Conservation (phyloP, 2,797 vertebrate genomes). For the Chelon auratus region DNA sequence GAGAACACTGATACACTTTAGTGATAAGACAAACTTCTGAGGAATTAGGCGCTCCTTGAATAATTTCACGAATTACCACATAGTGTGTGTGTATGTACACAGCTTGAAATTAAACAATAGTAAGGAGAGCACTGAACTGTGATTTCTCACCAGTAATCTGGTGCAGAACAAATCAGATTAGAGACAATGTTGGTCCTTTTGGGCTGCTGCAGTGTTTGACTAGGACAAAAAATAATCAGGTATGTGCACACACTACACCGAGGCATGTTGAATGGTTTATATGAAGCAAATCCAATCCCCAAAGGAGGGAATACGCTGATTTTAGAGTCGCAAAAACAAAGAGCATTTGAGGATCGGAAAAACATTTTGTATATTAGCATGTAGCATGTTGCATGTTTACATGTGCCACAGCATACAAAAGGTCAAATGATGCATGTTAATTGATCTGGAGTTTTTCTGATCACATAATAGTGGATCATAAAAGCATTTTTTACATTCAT, state of each 20-base stretch:
- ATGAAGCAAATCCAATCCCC: slow-evolving; percentile 36
- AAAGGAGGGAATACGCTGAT: slow-evolving; percentile 30
- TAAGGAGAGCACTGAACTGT: slow-evolving; percentile 23
- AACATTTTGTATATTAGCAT: slow-evolving; percentile 3
- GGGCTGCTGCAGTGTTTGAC: slow-evolving; percentile 30
- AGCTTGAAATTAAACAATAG: slow-evolving; percentile 40
- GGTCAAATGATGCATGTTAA: neutral
- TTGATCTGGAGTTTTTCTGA: too few species aligned
- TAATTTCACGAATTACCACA: slow-evolving; percentile 53
- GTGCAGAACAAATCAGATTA: slow-evolving; percentile 57
- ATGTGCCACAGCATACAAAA: neutral
- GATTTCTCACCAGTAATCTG: slow-evolving; percentile 35
- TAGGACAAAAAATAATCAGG: slow-evolving; percentile 45
- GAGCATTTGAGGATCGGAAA: slow-evolving; percentile 3
- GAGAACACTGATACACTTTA: slow-evolving; percentile 59
- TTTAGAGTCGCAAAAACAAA: slow-evolving; percentile 27
- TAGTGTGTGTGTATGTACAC: neutral
- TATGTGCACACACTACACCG: slow-evolving; percentile 35
- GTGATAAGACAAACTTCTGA: slow-evolving; percentile 60
- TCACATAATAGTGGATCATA: too few species aligned
- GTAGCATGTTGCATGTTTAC: neutral
- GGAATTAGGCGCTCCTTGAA: slow-evolving; percentile 59
- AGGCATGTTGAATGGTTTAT: slow-evolving; percentile 41
- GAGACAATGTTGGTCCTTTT: slow-evolving; percentile 38
- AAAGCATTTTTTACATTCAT: too few species aligned